A percentile compares a stretch with the other conserved stretches of the same genome.
These are phyloP conservation scores for Anorthoa munda DNA, from an alignment of 2,888 invertebrate species.

Conservation along the genomic window DNA sequence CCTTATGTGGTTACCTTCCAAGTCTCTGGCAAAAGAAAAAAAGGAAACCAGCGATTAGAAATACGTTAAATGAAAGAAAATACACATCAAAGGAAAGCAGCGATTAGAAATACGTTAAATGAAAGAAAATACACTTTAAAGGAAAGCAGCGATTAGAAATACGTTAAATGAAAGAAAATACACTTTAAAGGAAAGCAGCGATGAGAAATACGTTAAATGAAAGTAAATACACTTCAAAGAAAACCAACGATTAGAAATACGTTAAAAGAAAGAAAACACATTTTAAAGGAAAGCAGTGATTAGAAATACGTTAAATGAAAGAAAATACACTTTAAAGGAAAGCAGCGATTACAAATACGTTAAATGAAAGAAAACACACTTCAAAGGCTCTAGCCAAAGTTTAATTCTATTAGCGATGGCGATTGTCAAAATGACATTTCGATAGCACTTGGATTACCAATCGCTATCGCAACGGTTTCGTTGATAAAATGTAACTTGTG, in stretches of 20 bases:
- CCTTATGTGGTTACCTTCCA: conserved; percentile 94
- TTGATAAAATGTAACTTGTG: too few relatives aligned
- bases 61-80: not conserved
- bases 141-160: too few relatives aligned
- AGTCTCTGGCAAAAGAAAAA: conserved; percentile 90
- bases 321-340: not conserved
- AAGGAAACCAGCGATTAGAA: not conserved
- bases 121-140: not conserved
- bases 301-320: not conserved
- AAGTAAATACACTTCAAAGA: not conserved
- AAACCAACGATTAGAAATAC: too few relatives aligned
- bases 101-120: too few relatives aligned
- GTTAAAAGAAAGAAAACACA: conserved; percentile 54
- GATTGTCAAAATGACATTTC: too few relatives aligned
- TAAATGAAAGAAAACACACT: too few relatives aligned
- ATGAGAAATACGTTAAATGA: not conserved
- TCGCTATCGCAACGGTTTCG: too few relatives aligned
- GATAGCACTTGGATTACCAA: too few relatives aligned
- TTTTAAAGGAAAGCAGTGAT: not conserved
- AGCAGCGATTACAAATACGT: too few relatives aligned
- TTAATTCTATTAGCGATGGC: too few relatives aligned
- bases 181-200: not conserved
- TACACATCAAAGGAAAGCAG: not conserved
- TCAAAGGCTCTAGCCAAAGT: too few relatives aligned
- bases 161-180: conserved; percentile 55